phyloP scores from a whole-genome alignment of 2,797 vertebrate genomes.

The Smutsia gigantea region DNA sequence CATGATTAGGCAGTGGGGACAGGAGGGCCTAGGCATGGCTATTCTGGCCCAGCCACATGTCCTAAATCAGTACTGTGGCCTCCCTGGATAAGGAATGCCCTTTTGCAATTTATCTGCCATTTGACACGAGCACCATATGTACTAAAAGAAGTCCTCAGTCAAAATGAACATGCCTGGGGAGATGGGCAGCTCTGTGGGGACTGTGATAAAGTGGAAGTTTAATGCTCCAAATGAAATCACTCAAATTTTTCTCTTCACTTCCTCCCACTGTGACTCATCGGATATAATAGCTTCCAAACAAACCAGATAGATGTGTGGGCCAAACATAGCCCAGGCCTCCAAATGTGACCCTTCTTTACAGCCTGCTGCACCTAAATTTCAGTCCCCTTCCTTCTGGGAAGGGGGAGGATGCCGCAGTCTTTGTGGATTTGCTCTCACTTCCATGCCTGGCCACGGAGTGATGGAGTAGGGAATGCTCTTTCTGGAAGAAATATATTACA shows the following conservation, averaged over 20 bases:
- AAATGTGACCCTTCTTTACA: background rate
- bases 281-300: background rate
- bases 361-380: background rate
- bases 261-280: background rate
- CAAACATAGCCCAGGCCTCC: background rate
- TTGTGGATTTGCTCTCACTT: background rate
- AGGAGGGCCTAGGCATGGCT: background rate
- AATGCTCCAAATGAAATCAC: background rate
- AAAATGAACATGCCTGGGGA: background rate
- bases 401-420: background rate
- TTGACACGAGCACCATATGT: background rate
- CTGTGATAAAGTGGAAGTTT: background rate
- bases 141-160: background rate
- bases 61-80: background rate
- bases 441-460: fast-evolving
- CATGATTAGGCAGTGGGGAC: background rate
- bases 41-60: background rate
- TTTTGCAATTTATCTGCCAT: background rate
- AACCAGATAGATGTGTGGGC: background rate
- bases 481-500: background rate
- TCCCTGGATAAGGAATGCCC: background rate
- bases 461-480: too few relatives aligned
- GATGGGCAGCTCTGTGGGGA: background rate
- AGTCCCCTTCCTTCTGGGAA: background rate
- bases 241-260: background rate